A percentile compares a stretch with the other conserved stretches of the same genome.
Conservation (phyloP, 2,797 vertebrate species). For the Ctenopoma multispine region DNA sequence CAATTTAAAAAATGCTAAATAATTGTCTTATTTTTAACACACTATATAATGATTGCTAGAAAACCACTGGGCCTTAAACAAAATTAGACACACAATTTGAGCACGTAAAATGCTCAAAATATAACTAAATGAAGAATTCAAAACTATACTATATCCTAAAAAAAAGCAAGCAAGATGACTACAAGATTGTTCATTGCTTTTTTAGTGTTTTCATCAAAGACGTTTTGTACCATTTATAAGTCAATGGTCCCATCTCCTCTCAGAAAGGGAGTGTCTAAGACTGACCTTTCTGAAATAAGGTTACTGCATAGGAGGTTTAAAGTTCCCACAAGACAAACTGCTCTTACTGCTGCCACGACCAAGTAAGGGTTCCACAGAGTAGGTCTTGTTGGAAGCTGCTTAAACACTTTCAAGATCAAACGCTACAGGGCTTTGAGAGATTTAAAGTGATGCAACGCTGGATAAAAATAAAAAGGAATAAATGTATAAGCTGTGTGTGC, state of each 20-base stretch:
- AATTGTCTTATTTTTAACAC: neutral
- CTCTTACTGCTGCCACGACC: conserved; percentile 20
- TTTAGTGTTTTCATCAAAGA: too few relatives aligned
- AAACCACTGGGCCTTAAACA: neutral
- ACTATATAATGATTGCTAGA: neutral
- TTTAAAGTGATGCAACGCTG: conserved; percentile 50
- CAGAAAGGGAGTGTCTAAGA: neutral
- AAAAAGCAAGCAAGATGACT: too few relatives aligned
- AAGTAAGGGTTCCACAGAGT: conserved; percentile 18
- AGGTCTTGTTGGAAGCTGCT: conserved; percentile 56
- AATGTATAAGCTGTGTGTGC: neutral
- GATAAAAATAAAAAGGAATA: conserved; percentile 20
- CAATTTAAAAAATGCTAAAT: neutral
- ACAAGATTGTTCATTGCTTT: too few relatives aligned
- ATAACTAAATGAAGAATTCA: too few relatives aligned
- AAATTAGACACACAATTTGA: too few relatives aligned
- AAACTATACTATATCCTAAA: too few relatives aligned
- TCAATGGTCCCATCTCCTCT: neutral
- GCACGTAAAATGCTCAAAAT: too few relatives aligned
- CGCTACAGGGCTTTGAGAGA: conserved; percentile 34
- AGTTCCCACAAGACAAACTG: conserved; percentile 38
- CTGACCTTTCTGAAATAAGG: too few relatives aligned
- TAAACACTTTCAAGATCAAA: conserved; percentile 65
- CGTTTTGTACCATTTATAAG: too few relatives aligned
- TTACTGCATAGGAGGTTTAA: neutral